Percentiles rank a stretch among this genome's conserved stretches.
These are phyloP conservation scores for Hartigia nigra DNA, from an alignment of 2,888 invertebrate species.

Conservation along the genomic window DNA sequence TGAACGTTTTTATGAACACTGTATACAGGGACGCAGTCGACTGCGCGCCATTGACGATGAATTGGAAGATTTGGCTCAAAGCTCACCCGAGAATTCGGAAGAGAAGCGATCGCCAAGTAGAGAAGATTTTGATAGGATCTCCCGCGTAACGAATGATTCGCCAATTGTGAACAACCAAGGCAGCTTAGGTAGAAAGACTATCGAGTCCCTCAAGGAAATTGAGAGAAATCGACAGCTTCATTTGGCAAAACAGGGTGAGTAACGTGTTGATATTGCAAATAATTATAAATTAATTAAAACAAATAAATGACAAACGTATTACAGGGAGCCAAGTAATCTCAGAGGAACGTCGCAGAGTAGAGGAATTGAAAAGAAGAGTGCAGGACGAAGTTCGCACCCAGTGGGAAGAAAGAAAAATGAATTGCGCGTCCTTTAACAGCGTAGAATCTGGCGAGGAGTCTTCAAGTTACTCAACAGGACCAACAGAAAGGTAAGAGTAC, in stretches of 20 bases:
- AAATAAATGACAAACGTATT: neutral
- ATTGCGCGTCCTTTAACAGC: constrained; percentile 74
- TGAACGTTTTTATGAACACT: constrained; percentile 5
- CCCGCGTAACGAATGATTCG: constrained; percentile 87
- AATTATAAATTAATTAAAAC: neutral
- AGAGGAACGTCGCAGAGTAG: constrained; percentile 88
- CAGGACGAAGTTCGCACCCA: constrained; percentile 91
- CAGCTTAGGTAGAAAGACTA: constrained; percentile 80
- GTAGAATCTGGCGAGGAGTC: constrained; percentile 72
- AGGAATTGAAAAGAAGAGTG: constrained; percentile 85
- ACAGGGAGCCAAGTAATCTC: constrained; percentile 91
- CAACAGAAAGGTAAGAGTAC: constrained; percentile 66
- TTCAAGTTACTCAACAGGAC: constrained; percentile 71
- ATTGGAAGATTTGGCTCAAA: constrained; percentile 65
- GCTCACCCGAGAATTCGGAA: constrained; percentile 49
- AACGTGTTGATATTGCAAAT: neutral
- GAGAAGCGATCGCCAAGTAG: constrained; percentile 75
- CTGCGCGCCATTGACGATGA: constrained; percentile 76
- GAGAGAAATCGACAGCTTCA: constrained; percentile 88
- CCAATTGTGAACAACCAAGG: constrained; percentile 76
- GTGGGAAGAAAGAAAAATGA: constrained; percentile 79
- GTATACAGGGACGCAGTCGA: constrained; percentile 70
- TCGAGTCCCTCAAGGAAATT: constrained; percentile 89
- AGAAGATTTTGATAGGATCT: constrained; percentile 88
- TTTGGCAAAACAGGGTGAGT: constrained; percentile 88